Evolutionary conservation across 2,797 vertebrate genomes (phyloP), one percentile per base, ranked within the genome.

Genomic region (Dicrostonyx torquatus): DNA sequence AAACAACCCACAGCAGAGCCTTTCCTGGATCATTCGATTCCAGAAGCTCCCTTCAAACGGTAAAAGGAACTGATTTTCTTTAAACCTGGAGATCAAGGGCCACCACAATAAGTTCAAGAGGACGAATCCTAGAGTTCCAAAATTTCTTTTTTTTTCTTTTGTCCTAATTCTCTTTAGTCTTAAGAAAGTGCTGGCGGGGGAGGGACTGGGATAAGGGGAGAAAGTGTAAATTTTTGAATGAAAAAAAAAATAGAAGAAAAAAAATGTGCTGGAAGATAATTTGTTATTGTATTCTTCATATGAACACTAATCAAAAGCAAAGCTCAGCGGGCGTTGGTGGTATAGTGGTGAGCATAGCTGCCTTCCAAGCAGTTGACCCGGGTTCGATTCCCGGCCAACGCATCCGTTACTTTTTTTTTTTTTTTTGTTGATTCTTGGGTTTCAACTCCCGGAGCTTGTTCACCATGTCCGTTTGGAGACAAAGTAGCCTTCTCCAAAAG

Each of bases 301-400:
- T 0, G 1, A 0, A 14, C 34, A 9, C 0, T 0, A 34, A 40
- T 4, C 1, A 0, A 0, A 0, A 0, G 0, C 0, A 0, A 0
- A 0, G 0, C 0, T 1, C 15, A 48, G 11, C 18, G 62, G 5
- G 37, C 72, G 72, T 73, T 40, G 98, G 97, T 98, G 98, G 98
- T 98, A 98, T 98, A 98, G 98, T 98, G 98, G 98, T 98, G 97
- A 98, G 97, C 98, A 98, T 98, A 98, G 98, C 98, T 98, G 98
- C 98, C 98, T 98, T 98, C 98, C 98, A 98, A 98, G 98, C 98
- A 98, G 98, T 98, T 98, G 98, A 98, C 98, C 98, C 97, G 98
- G 98, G 98, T 98, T 98, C 98, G 98, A 98, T 98, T 98, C 98
- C 98, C 97, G 97, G 98, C 98, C 98, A 98, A 98, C 97, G 98